Percentiles rank a stretch among this genome's conserved stretches.
phyloP scores from a whole-genome alignment of 1,140 invertebrate species.

The Drosophila arizonae region DNA sequence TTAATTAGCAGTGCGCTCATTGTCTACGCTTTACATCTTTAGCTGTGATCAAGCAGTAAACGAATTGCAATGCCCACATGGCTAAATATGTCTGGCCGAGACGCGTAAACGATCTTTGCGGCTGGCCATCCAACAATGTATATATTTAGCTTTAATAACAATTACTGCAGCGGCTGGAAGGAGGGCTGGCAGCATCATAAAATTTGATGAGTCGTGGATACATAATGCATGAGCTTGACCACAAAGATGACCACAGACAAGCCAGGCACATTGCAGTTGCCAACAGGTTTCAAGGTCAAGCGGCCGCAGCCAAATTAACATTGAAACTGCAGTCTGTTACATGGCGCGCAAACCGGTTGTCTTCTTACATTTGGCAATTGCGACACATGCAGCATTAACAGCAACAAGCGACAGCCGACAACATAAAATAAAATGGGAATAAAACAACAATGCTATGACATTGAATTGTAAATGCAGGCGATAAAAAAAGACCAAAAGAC shows the following conservation, averaged over 20 bases:
- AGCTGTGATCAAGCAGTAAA: conserved; percentile 10
- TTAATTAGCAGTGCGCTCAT: background rate
- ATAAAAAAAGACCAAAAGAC: conserved; percentile 48
- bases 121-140: background rate
- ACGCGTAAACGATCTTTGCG: conserved; percentile 1
- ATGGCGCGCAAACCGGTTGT: conserved; percentile 53
- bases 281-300: conserved; percentile 41
- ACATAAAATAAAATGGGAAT: conserved; percentile 16
- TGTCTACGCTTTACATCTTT: background rate
- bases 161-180: conserved; percentile 18
- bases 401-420: conserved; percentile 9
- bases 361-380: conserved; percentile 47
- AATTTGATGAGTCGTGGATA: conserved; percentile 18
- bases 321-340: conserved; percentile 45
- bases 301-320: conserved; percentile 34
- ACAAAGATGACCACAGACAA: conserved; percentile 28
- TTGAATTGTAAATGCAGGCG: conserved; percentile 70
- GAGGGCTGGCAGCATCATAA: conserved; percentile 17
- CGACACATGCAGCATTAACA: conserved; percentile 6
- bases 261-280: conserved; percentile 35
- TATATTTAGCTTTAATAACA: conserved; percentile 29
- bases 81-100: background rate
- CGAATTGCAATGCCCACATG: conserved; percentile 8
- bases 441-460: conserved; percentile 57
- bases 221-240: conserved; percentile 47